Percentiles rank a stretch among this genome's conserved stretches.
Evolutionary conservation across 2,888 invertebrate genomes (phyloP).

Genomic region (Lepidocyrtoides sp.): DNA sequence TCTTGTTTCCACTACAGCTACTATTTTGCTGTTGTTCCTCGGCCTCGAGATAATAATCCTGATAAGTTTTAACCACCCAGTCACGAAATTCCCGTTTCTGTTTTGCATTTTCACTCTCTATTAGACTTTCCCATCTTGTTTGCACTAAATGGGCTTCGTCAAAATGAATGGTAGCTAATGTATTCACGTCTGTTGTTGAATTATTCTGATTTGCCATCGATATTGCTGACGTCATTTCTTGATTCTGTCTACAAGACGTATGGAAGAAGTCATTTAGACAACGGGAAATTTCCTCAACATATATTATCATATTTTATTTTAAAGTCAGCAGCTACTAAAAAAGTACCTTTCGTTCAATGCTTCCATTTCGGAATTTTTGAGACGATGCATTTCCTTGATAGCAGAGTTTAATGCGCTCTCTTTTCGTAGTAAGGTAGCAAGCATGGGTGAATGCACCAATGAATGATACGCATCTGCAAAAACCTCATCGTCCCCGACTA

Average conservation of each 20-base stretch:
- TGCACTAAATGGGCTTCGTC: slow-evolving; percentile 94
- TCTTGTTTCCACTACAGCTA: slow-evolving; percentile 64
- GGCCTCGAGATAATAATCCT: slow-evolving; percentile 90
- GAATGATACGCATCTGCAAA: slow-evolving; percentile 95
- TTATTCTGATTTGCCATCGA: slow-evolving; percentile 92
- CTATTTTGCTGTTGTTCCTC: slow-evolving; percentile 78
- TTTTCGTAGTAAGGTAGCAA: slow-evolving; percentile 95
- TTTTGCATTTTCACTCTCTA: slow-evolving; percentile 94
- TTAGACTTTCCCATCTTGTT: slow-evolving; percentile 92
- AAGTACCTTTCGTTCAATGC: slow-evolving; percentile 90
- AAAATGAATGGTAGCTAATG: slow-evolving; percentile 91
- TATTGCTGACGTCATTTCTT: slow-evolving; percentile 96
- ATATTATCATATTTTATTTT: not conserved
- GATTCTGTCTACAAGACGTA: slow-evolving; percentile 90
- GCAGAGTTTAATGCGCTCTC: slow-evolving; percentile 95
- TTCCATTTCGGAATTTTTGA: slow-evolving; percentile 91
- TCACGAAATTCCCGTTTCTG: slow-evolving; percentile 95
- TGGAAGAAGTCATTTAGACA: not conserved
- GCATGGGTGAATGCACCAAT: slow-evolving; percentile 93
- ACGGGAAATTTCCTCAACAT: too few relatives aligned
- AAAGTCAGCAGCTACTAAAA: too few relatives aligned
- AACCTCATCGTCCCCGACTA: slow-evolving; percentile 94
- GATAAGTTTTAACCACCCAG: slow-evolving; percentile 95
- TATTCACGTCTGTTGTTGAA: slow-evolving; percentile 95
- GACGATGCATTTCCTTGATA: slow-evolving; percentile 91